Base-by-base conservation (phyloP, 2,888 invertebrate genomes). In the Ommatoiulus sabulosus region DNA sequence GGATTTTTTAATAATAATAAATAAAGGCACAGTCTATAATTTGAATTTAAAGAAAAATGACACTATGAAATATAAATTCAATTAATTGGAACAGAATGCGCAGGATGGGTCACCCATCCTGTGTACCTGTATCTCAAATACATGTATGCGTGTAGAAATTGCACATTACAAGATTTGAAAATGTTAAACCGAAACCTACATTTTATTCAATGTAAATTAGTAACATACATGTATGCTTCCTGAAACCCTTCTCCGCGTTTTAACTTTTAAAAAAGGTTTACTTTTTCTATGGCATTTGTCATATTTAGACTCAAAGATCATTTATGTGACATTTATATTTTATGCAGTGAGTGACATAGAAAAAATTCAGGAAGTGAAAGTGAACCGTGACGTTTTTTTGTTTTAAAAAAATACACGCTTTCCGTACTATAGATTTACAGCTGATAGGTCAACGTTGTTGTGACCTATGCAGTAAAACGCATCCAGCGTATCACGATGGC, bases 281-380 rank as follows among this genome's bases (percentile, higher is more conserved):
- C 15, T 52, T 52, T 52, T 17, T 12, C 52, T 52, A 17, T 52
- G 52, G 12, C 52, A 52, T 52, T 52, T 52, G 52, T 52, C 52
- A 52, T 52, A 52, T 52, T 52, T 52, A 52, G 52, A 17, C 52
- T 52, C 52, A 17, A 52, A 15, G 15, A 52, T 52, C 12, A 17
- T 17, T 12, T 12, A 52, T 15, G 15, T 15, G 52, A 52, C 52
- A 52, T 52, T 46, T 46, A 46, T 46, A 46, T 46, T 46, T 46
- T 52, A 52, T 52, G 15, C 52, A 52, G 52, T 15, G 52, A 52
- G 12, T 52, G 52, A 52, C 52, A 52, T 52, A 52, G 52, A 46
- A 52, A 52, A 52, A 52, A 52, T 52, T 52, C 52, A 52, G 52
- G 52, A 52, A 52, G 52, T 52, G 52, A 52, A 52, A 52, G 52